Conservation (phyloP, 2,797 vertebrate species). For the Thaleichthys pacificus region DNA sequence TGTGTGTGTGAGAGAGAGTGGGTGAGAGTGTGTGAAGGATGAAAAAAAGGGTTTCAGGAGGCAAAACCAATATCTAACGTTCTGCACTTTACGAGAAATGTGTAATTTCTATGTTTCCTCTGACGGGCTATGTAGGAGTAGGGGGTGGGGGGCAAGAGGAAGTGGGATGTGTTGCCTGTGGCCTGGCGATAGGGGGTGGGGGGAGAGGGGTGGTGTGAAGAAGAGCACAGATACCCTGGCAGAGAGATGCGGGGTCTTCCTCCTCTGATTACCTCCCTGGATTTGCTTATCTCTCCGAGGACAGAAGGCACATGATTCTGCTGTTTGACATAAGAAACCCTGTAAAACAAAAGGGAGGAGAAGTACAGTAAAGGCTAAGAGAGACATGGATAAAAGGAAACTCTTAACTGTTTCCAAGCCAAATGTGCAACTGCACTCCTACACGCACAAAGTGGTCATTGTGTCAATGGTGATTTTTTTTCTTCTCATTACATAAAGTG, state of each 20-base stretch:
- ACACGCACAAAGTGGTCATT: too few species aligned
- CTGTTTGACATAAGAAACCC: background rate
- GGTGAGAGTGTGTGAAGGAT: constrained; percentile 9
- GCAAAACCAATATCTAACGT: constrained; percentile 2
- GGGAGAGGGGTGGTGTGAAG: too few species aligned
- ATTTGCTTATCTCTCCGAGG: constrained; percentile 37
- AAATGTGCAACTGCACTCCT: background rate
- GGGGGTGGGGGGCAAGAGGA: background rate
- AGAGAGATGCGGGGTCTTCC: constrained; percentile 14
- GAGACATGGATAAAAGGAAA: background rate
- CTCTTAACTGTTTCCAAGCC: background rate
- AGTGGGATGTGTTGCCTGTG: constrained; percentile 28
- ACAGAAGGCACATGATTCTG: constrained; percentile 39
- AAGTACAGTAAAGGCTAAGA: background rate
- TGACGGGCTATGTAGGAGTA: constrained; percentile 17
- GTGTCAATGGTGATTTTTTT: too few species aligned
- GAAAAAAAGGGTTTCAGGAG: background rate
- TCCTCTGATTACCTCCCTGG: constrained; percentile 25
- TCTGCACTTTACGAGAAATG: constrained; percentile 22
- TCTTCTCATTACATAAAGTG: too few species aligned
- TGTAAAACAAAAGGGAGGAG: background rate
- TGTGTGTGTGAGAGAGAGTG: constrained; percentile 28
- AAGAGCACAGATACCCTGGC: constrained; percentile 8
- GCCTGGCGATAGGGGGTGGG: constrained; percentile 38
- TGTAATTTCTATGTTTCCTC: constrained; percentile 32